Percentiles rank a stretch among this genome's conserved stretches.
These are phyloP conservation scores for Chaunax sp. DNA, from an alignment of 2,797 vertebrate genomes.

Conservation along the genomic window DNA sequence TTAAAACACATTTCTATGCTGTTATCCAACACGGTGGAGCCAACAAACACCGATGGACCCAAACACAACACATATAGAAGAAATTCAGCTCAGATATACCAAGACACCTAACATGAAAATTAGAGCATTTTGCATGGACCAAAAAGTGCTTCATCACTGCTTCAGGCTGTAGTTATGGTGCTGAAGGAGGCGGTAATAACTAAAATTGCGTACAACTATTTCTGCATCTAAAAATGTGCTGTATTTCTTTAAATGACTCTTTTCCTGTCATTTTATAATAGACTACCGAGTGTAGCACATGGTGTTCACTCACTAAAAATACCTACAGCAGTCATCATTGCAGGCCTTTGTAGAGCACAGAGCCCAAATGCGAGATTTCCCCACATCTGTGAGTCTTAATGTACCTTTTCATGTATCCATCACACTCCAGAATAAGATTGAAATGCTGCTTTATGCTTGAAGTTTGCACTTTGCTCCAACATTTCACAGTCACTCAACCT, in stretches of 20 bases:
- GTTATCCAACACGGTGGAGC: slow-evolving; percentile 31
- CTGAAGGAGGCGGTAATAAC: neutral
- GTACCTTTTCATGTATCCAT: slow-evolving; percentile 28
- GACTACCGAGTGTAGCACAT: neutral
- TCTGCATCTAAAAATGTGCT: neutral
- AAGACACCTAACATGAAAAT: slow-evolving; percentile 15
- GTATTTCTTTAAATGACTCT: slow-evolving; percentile 2
- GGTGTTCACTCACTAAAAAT: neutral
- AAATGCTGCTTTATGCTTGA: slow-evolving; percentile 41
- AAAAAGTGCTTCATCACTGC: slow-evolving; percentile 12
- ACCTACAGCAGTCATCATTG: neutral
- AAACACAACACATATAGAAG: slow-evolving; percentile 24
- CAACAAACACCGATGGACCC: slow-evolving; percentile 21
- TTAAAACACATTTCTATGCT: slow-evolving; percentile 37
- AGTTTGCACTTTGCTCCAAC: slow-evolving; percentile 46
- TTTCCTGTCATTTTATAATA: slow-evolving; percentile 1
- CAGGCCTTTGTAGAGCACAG: neutral
- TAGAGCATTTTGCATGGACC: slow-evolving; percentile 26
- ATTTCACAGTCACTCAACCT: slow-evolving; percentile 61
- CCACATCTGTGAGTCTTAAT: neutral
- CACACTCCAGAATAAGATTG: slow-evolving; percentile 24
- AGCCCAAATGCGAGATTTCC: slow-evolving; percentile 3
- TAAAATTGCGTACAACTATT: too few species aligned
- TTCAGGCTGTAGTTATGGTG: slow-evolving; percentile 5
- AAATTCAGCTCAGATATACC: slow-evolving; percentile 32